phyloP scores from a whole-genome alignment of 2,888 invertebrate species.

The Pinctada fucata region DNA sequence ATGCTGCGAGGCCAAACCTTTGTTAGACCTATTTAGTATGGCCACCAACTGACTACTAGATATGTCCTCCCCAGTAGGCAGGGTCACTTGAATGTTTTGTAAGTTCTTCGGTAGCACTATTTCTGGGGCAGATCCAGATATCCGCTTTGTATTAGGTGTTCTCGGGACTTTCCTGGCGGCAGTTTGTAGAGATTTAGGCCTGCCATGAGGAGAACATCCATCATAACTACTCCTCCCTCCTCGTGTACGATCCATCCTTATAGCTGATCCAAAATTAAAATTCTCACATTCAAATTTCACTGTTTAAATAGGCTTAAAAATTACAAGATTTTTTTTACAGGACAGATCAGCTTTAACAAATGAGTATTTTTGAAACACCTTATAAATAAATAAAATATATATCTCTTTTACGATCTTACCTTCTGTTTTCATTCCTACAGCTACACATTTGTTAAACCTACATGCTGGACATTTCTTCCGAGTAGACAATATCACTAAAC shows the following conservation, averaged over 20 bases:
- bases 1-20: conserved; percentile 15
- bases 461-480: conserved; percentile 98
- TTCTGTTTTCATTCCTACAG: conserved; percentile 97
- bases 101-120: conserved; percentile 24
- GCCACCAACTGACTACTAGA: conserved; percentile 61
- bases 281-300: not conserved
- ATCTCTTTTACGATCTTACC: conserved; percentile 78
- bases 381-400: too few species aligned
- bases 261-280: conserved; percentile 80
- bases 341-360: too few species aligned
- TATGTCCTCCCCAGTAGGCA: conserved; percentile 37
- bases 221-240: conserved; percentile 95
- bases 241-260: conserved; percentile 95
- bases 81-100: conserved; percentile 34
- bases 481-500: conserved; percentile 94
- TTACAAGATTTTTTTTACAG: too few species aligned
- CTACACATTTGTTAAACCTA: conserved; percentile 95
- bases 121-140: conserved; percentile 11
- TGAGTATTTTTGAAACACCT: too few species aligned
- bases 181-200: conserved; percentile 47
- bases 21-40: conserved; percentile 56
- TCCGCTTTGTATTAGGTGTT: conserved; percentile 41
- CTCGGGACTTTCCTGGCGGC: conserved; percentile 43
- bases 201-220: conserved; percentile 66
- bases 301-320: too few species aligned